A percentile compares a stretch with the other conserved stretches of the same genome.
Conservation (phyloP, 2,113 vertebrate species). For the Xiphophorus couchianus region DNA sequence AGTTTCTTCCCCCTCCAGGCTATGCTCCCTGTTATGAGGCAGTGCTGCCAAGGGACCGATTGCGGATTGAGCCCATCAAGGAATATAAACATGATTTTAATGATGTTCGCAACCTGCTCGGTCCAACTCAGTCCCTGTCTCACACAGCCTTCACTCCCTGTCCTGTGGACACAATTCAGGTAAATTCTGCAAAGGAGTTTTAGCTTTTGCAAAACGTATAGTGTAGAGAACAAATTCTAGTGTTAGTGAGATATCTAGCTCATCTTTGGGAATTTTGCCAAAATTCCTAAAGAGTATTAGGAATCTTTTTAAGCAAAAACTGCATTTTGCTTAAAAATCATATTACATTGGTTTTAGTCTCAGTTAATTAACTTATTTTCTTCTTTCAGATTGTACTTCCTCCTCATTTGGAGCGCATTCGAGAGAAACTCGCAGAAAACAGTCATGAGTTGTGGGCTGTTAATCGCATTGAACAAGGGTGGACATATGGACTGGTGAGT, state of each 20-base stretch:
- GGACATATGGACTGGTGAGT: slow-evolving; percentile 91
- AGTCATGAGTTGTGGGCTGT: slow-evolving; percentile 97
- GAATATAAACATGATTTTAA: slow-evolving; percentile 89
- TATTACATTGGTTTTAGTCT: neutral
- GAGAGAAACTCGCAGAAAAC: slow-evolving; percentile 96
- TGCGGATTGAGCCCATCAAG: slow-evolving; percentile 90
- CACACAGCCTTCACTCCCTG: slow-evolving; percentile 91
- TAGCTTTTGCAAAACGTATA: neutral
- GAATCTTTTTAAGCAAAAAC: too few relatives aligned
- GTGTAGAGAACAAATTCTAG: neutral
- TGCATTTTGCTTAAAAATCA: too few relatives aligned
- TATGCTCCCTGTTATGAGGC: slow-evolving; percentile 90
- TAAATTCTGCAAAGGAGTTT: slow-evolving; percentile 38
- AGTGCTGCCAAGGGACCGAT: slow-evolving; percentile 86
- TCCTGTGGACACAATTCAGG: slow-evolving; percentile 92
- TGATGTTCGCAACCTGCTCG: slow-evolving; percentile 85
- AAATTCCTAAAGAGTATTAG: too few relatives aligned
- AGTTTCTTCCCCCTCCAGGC: slow-evolving; percentile 91
- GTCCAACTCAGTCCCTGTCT: slow-evolving; percentile 89
- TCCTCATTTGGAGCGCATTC: slow-evolving; percentile 92
- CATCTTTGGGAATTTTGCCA: too few relatives aligned
- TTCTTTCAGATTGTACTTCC: slow-evolving; percentile 90
- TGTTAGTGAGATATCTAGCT: too few relatives aligned
- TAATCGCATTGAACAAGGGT: slow-evolving; percentile 97
- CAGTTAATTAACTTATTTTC: slow-evolving; percentile 1